These are phyloP conservation scores for Tenodera sinensis DNA, from an alignment of 2,888 invertebrate genomes.

Conservation along the genomic window DNA sequence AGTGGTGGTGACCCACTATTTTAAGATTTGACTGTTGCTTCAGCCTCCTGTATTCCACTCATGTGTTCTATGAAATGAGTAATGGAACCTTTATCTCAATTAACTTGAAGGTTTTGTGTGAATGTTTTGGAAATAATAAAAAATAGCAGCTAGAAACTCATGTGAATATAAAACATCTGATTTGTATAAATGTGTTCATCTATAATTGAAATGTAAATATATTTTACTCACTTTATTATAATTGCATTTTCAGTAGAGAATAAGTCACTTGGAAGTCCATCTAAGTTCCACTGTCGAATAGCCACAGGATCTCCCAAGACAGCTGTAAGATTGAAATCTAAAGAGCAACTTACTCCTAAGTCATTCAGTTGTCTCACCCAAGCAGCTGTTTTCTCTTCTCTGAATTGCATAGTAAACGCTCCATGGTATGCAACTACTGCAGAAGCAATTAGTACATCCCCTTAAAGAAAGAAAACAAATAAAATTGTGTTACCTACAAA, in stretches of 20 bases:
- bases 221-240: slow-evolving; percentile 69
- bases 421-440: slow-evolving; percentile 90
- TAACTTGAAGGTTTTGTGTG: too few species aligned
- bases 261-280: slow-evolving; percentile 80
- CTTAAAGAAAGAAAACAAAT: slow-evolving; percentile 44
- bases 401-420: slow-evolving; percentile 75
- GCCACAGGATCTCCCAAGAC: slow-evolving; percentile 85
- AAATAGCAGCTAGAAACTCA: too few species aligned
- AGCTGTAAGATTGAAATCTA: slow-evolving; percentile 70
- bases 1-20: too few species aligned
- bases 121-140: too few species aligned
- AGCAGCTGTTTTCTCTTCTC: slow-evolving; percentile 61
- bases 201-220: background rate
- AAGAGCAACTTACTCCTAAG: slow-evolving; percentile 70
- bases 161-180: too few species aligned
- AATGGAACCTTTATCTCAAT: too few species aligned
- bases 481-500: too few species aligned
- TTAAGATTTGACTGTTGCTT: too few species aligned
- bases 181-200: background rate
- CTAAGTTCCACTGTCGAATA: slow-evolving; percentile 88
- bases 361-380: slow-evolving; percentile 72
- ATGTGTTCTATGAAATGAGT: too few species aligned
- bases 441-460: slow-evolving; percentile 85
- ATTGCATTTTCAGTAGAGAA: slow-evolving; percentile 92
- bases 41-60: too few species aligned